These are phyloP conservation scores for Erannis defoliaria DNA, from an alignment of 2,888 invertebrate species.

Conservation along the genomic window DNA sequence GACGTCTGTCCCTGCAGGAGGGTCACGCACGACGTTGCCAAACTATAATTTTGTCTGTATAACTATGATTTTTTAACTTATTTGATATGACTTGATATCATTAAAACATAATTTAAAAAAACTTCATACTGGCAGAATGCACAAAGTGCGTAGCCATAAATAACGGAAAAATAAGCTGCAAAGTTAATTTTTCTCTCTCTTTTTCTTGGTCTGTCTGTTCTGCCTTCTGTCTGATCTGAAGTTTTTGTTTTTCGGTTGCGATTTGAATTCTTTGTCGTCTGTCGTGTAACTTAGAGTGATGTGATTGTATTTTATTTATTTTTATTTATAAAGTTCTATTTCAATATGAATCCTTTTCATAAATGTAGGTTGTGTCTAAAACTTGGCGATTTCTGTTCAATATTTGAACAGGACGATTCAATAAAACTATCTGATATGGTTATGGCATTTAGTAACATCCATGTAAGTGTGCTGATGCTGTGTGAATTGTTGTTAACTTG, in stretches of 20 bases:
- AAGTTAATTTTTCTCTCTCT: too few relatives aligned
- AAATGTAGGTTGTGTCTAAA: conserved; percentile 81
- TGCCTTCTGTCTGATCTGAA: not conserved
- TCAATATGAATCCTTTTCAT: conserved; percentile 67
- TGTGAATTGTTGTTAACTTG: not conserved
- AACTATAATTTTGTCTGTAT: too few relatives aligned
- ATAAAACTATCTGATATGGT: conserved; percentile 81
- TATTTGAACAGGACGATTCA: conserved; percentile 81
- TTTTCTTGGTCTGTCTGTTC: too few relatives aligned
- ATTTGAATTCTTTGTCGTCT: conserved; percentile 1
- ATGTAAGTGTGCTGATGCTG: conserved; percentile 58
- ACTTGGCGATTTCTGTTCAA: conserved; percentile 81
- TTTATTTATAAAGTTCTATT: not conserved
- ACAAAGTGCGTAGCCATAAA: too few relatives aligned
- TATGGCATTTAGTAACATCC: conserved; percentile 77
- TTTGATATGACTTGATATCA: too few relatives aligned
- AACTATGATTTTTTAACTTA: too few relatives aligned
- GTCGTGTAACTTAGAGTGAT: too few relatives aligned
- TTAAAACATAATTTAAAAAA: too few relatives aligned
- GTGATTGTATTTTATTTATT: not conserved
- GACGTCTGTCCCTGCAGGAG: too few relatives aligned
- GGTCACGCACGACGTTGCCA: too few relatives aligned
- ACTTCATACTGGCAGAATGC: too few relatives aligned
- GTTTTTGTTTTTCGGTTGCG: not conserved
- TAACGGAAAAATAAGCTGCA: too few relatives aligned